phyloP scores from a whole-genome alignment of 2,797 vertebrate genomes.

The Spatula clypeata region DNA sequence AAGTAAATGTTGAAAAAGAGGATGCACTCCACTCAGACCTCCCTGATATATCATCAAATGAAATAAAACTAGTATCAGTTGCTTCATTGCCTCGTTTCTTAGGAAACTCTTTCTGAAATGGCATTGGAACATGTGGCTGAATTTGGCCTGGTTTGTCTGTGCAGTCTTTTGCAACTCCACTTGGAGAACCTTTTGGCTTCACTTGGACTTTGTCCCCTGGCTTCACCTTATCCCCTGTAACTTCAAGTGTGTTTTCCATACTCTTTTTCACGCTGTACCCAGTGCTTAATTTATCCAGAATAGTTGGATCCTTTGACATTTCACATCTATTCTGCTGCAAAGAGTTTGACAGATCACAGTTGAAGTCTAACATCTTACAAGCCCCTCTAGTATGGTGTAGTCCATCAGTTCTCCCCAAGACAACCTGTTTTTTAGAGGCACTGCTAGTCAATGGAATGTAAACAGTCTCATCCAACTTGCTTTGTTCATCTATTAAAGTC shows the following conservation, averaged over 20 bases:
- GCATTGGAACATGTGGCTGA: not conserved
- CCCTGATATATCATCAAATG: slow-evolving; percentile 82
- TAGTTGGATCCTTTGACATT: not conserved
- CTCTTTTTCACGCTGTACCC: slow-evolving; percentile 15
- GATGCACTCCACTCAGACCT: slow-evolving; percentile 87
- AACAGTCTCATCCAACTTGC: slow-evolving; percentile 80
- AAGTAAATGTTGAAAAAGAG: slow-evolving; percentile 91
- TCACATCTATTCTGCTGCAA: slow-evolving; percentile 20
- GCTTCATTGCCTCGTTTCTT: slow-evolving; percentile 1
- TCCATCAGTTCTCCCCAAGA: slow-evolving; percentile 14
- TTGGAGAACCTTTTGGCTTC: slow-evolving; percentile 56
- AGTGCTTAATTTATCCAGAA: not conserved
- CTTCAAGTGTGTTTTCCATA: slow-evolving; percentile 27
- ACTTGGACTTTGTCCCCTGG: slow-evolving; percentile 43
- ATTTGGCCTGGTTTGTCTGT: not conserved
- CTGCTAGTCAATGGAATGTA: slow-evolving; percentile 85
- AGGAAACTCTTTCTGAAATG: not conserved
- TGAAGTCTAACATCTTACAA: not conserved
- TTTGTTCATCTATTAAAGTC: slow-evolving; percentile 64
- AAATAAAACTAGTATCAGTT: slow-evolving; percentile 74
- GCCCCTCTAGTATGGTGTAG: slow-evolving; percentile 7
- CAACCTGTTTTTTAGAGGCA: slow-evolving; percentile 54
- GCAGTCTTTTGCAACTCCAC: slow-evolving; percentile 16
- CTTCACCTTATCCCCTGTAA: not conserved
- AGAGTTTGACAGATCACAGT: not conserved